Percentiles rank a stretch among this genome's conserved stretches.
phyloP scores from a whole-genome alignment of 2,113 vertebrate genomes.

The Rostratula benghalensis region DNA sequence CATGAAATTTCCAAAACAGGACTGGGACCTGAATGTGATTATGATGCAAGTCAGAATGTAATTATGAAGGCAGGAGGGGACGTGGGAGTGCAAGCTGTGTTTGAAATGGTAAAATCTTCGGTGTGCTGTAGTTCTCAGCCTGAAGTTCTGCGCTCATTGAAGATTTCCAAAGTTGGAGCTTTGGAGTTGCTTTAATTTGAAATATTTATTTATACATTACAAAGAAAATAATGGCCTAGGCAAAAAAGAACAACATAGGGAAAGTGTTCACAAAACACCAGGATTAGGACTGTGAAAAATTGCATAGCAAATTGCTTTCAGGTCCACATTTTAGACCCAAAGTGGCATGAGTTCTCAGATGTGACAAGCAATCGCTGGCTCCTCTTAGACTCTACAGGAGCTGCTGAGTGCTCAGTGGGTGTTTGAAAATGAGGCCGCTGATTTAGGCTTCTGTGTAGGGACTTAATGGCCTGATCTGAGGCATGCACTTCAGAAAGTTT shows the following conservation, averaged over 20 bases:
- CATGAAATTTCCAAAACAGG: slow-evolving; percentile 10
- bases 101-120: slow-evolving; percentile 1
- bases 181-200: slow-evolving; percentile 16
- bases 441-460: not conserved
- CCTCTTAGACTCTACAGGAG: not conserved
- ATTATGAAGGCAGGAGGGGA: not conserved
- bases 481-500: slow-evolving; percentile 30
- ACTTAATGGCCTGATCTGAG: slow-evolving; percentile 46
- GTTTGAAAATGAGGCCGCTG: slow-evolving; percentile 41
- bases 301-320: slow-evolving; percentile 27
- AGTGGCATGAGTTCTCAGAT: slow-evolving; percentile 16
- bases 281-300: slow-evolving; percentile 25
- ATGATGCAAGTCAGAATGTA: not conserved
- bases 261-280: not conserved
- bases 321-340: not conserved
- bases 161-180: slow-evolving; percentile 2
- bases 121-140: not conserved
- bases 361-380: slow-evolving; percentile 2
- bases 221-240: slow-evolving; percentile 13
- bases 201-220: slow-evolving; percentile 35
- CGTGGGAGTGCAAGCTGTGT: slow-evolving; percentile 11
- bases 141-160: slow-evolving; percentile 23
- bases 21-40: not conserved
- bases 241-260: not conserved
- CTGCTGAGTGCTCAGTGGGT: slow-evolving; percentile 25